Evolutionary conservation across 2,113 vertebrate species (phyloP).

Genomic region (Leucopsar rothschildi): DNA sequence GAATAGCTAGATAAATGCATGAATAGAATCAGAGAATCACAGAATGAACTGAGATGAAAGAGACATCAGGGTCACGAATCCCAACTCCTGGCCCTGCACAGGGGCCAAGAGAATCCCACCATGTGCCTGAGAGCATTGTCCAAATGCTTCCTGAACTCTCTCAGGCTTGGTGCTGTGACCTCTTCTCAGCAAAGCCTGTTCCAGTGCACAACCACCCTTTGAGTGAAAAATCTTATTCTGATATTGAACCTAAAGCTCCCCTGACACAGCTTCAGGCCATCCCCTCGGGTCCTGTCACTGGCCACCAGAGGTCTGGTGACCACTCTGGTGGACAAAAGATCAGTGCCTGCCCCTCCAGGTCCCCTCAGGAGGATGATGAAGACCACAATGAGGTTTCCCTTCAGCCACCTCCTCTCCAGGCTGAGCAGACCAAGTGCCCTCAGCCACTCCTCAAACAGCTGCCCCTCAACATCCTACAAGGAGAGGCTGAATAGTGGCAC

Average conservation of each 20-base stretch:
- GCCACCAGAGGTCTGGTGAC: too few species aligned
- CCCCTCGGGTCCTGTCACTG: accelerated
- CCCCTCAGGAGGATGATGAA: background rate
- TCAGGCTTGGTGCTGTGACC: background rate
- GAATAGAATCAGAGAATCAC: background rate
- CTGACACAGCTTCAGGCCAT: background rate
- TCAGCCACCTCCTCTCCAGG: background rate
- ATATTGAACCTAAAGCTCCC: background rate
- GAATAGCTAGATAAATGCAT: background rate
- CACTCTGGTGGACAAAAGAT: too few species aligned
- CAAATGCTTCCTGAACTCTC: background rate
- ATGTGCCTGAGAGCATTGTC: background rate
- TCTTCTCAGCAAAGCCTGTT: background rate
- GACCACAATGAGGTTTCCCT: background rate
- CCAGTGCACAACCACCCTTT: accelerated
- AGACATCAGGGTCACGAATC: background rate
- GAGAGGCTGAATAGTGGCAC: background rate
- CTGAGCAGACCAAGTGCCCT: background rate
- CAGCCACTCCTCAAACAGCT: background rate
- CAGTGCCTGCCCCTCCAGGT: background rate
- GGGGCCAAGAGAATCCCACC: background rate
- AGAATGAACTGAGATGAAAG: background rate
- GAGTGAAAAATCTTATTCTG: background rate
- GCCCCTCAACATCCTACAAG: background rate
- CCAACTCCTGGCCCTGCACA: background rate